These are phyloP conservation scores for Hirtodrosophila alboralis DNA, from an alignment of 2,888 invertebrate species.

Conservation along the genomic window DNA sequence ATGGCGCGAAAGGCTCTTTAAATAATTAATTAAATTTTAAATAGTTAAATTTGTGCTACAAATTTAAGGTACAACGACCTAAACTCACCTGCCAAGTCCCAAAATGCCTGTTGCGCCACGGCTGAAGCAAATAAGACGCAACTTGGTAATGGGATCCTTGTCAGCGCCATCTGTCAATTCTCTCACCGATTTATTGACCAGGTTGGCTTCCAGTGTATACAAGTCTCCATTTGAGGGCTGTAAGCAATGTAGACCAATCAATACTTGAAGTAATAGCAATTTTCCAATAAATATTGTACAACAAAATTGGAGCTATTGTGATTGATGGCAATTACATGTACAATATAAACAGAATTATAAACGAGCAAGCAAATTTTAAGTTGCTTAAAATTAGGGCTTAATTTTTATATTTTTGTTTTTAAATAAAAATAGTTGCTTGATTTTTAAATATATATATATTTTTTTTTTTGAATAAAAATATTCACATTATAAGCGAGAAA, in stretches of 20 bases:
- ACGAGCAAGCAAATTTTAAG: too few species aligned
- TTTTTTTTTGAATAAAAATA: too few species aligned
- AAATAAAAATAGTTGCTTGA: too few species aligned
- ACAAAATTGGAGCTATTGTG: neutral
- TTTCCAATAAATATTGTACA: too few species aligned
- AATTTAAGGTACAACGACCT: conserved; percentile 3
- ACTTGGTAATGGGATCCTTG: conserved; percentile 92
- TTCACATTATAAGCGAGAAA: too few species aligned
- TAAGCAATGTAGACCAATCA: conserved; percentile 30
- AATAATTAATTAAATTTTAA: conserved; percentile 49
- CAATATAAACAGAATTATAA: too few species aligned
- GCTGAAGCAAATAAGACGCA: conserved; percentile 92
- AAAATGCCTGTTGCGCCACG: conserved; percentile 95
- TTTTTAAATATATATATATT: too few species aligned
- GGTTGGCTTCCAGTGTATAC: conserved; percentile 89
- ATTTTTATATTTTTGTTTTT: too few species aligned
- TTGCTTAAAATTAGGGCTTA: too few species aligned
- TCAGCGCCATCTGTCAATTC: conserved; percentile 86
- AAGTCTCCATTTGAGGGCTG: conserved; percentile 71
- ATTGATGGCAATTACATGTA: too few species aligned
- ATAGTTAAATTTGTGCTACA: conserved; percentile 38
- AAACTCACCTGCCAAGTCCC: conserved; percentile 90
- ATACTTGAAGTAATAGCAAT: conserved; percentile 29
- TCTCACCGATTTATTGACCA: conserved; percentile 90
- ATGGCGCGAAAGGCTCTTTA: conserved; percentile 94